phyloP scores from a whole-genome alignment of 1,140 invertebrate genomes.

The Augochlora pura region DNA sequence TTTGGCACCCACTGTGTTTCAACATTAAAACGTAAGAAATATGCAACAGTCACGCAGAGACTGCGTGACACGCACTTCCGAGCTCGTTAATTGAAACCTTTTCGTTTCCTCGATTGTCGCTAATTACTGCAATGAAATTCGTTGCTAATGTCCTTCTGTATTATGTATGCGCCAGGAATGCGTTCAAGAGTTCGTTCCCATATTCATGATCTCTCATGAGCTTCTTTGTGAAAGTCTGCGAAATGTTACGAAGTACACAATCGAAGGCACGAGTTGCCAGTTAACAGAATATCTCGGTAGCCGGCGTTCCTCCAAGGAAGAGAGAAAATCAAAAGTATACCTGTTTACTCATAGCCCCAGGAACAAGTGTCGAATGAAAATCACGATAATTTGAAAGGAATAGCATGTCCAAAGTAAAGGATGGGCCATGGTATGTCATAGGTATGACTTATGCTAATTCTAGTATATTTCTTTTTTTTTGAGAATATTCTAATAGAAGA shows the following conservation, averaged over 20 bases:
- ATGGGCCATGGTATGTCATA: slow-evolving; percentile 37
- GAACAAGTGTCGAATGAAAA: slow-evolving; percentile 41
- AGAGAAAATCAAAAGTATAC: slow-evolving; percentile 33
- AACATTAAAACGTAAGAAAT: background rate
- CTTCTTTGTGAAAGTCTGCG: slow-evolving; percentile 21
- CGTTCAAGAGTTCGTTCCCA: slow-evolving; percentile 3
- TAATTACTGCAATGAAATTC: slow-evolving; percentile 26
- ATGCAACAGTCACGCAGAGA: background rate
- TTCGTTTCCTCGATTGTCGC: background rate
- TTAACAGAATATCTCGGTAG: slow-evolving; percentile 32
- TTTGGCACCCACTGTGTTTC: slow-evolving; percentile 33
- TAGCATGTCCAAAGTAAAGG: slow-evolving; percentile 6
- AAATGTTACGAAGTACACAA: slow-evolving; percentile 25
- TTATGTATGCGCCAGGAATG: slow-evolving; percentile 21
- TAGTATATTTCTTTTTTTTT: slow-evolving; percentile 3
- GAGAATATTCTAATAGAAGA: slow-evolving; percentile 22
- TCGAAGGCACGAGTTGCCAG: slow-evolving; percentile 34
- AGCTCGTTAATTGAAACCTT: slow-evolving; percentile 7
- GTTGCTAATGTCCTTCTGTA: slow-evolving; percentile 13
- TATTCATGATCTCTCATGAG: slow-evolving; percentile 22
- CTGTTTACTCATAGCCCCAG: slow-evolving; percentile 40
- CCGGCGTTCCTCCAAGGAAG: slow-evolving; percentile 40
- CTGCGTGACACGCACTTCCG: slow-evolving; percentile 10
- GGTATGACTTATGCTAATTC: slow-evolving; percentile 33
- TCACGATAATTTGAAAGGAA: slow-evolving; percentile 14